A percentile compares a stretch with the other conserved stretches of the same genome.
Evolutionary conservation across 2,113 vertebrate species (phyloP).

Genomic region (Gnathonemus echidnorhynchus): DNA sequence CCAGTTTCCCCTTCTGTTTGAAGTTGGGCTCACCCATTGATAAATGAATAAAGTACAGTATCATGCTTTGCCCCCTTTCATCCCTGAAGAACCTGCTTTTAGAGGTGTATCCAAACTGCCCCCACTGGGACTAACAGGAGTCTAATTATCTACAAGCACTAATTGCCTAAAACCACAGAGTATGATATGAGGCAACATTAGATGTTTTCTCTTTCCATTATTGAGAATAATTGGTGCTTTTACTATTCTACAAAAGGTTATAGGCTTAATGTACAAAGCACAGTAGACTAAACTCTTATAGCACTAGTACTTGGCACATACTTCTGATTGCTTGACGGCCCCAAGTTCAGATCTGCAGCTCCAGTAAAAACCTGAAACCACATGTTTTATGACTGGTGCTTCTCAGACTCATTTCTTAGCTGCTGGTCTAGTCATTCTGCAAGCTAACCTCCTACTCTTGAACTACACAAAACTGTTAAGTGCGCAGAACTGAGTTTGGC

Average conservation of each 20-base stretch:
- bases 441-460: conserved; percentile 40
- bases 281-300: conserved; percentile 67
- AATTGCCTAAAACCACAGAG: neutral
- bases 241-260: conserved; percentile 78
- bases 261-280: conserved; percentile 79
- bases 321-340: conserved; percentile 73
- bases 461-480: conserved; percentile 26
- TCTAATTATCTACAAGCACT: neutral
- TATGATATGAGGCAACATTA: neutral
- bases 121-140: neutral
- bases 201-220: conserved; percentile 37
- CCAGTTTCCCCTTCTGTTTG: neutral
- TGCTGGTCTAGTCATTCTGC: conserved; percentile 67
- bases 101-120: neutral
- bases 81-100: neutral
- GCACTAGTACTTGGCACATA: conserved; percentile 87
- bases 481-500: conserved; percentile 31
- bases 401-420: conserved; percentile 29
- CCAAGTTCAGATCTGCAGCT: conserved; percentile 61
- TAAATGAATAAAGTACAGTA: neutral
- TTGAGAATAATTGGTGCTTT: conserved; percentile 50
- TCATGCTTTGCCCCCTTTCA: neutral
- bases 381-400: conserved; percentile 49
- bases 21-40: neutral
- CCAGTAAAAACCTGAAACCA: conserved; percentile 78